Evolutionary conservation across 2,797 vertebrate species (phyloP).

Genomic region (Pitangus sulphuratus): DNA sequence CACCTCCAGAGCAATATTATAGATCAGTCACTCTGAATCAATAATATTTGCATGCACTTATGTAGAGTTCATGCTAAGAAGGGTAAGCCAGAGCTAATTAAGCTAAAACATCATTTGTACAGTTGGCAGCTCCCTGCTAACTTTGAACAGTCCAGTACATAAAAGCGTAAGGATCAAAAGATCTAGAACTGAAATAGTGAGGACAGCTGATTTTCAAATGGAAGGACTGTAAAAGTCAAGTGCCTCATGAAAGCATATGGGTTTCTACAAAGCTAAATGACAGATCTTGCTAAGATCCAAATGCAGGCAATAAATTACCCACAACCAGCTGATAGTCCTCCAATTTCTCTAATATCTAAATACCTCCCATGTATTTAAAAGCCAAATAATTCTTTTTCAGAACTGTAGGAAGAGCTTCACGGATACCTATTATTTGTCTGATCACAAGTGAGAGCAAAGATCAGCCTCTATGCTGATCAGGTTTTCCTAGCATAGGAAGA

Average conservation of each 20-base stretch:
- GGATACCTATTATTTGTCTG: neutral
- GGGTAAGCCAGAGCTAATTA: constrained; percentile 52
- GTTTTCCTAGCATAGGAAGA: neutral
- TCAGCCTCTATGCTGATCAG: neutral
- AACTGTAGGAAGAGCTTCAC: neutral
- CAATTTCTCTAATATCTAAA: constrained; percentile 3
- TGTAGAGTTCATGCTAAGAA: constrained; percentile 44
- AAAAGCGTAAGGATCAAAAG: constrained; percentile 61
- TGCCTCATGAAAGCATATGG: constrained; percentile 45
- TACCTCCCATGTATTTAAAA: constrained; percentile 32
- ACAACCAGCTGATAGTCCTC: neutral
- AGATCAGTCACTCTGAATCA: constrained; percentile 55
- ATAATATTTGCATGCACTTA: constrained; percentile 66
- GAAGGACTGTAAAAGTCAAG: constrained; percentile 46
- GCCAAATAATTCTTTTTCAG: neutral
- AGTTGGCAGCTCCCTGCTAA: constrained; percentile 46
- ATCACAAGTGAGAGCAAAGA: neutral
- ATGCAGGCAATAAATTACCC: constrained; percentile 34
- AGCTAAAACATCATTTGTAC: constrained; percentile 47
- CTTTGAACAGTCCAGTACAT: constrained; percentile 48
- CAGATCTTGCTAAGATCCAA: constrained; percentile 35
- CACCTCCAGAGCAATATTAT: constrained; percentile 37
- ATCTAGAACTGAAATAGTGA: constrained; percentile 37
- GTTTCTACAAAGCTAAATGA: constrained; percentile 33
- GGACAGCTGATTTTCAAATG: constrained; percentile 43